Percentiles rank a stretch among this genome's conserved stretches.
phyloP scores from a whole-genome alignment of 2,888 invertebrate species.

The Gnatocerus cornutus region DNA sequence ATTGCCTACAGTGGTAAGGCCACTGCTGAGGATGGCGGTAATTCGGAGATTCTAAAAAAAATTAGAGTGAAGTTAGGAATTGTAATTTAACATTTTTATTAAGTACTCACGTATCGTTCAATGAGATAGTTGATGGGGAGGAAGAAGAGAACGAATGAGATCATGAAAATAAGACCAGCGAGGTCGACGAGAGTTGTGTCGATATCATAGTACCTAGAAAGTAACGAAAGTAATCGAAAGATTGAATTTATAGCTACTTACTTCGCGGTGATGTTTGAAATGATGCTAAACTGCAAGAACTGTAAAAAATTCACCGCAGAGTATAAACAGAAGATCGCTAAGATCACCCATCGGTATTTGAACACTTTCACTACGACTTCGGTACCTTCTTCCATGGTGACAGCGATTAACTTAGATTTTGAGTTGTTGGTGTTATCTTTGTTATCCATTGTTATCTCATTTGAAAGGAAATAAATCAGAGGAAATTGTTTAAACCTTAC shows the following conservation, averaged over 20 bases:
- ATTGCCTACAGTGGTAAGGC: constrained; percentile 76
- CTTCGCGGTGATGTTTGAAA: constrained; percentile 83
- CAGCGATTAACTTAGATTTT: too few species aligned
- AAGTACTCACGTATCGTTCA: constrained; percentile 61
- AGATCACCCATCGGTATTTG: constrained; percentile 82
- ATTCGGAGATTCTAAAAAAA: constrained; percentile 73
- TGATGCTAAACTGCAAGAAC: constrained; percentile 96
- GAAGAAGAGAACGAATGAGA: constrained; percentile 94
- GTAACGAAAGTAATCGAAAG: too few species aligned
- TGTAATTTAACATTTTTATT: background rate
- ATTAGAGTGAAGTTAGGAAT: background rate
- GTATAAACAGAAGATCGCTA: constrained; percentile 87
- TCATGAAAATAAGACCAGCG: constrained; percentile 97
- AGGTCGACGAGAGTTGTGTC: constrained; percentile 85
- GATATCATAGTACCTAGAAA: constrained; percentile 79
- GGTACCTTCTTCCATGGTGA: background rate
- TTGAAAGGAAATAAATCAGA: too few species aligned
- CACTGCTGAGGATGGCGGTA: constrained; percentile 72
- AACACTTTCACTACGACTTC: constrained; percentile 51
- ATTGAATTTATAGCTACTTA: too few species aligned
- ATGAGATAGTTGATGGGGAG: constrained; percentile 93
- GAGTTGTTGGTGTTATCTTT: too few species aligned
- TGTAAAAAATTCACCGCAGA: constrained; percentile 94
- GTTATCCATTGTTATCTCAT: too few species aligned
- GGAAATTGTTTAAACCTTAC: too few species aligned